Conservation (phyloP, 2,797 vertebrate genomes). For the Crypturellus tataupa region DNA sequence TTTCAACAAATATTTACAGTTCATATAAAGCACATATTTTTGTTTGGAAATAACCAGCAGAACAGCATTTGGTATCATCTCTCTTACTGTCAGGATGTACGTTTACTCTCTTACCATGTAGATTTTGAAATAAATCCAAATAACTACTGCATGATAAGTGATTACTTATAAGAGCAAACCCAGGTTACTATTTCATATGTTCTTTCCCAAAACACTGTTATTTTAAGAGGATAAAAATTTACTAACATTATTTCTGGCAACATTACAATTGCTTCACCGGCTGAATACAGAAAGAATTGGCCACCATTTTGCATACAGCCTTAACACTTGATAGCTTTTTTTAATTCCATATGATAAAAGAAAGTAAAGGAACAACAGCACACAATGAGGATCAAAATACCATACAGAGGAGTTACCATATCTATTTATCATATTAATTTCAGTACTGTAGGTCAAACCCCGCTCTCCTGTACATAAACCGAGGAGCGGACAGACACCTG, state of each 20-base stretch:
- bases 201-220: background rate
- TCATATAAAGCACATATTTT: conserved; percentile 7
- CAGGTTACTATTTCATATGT: conserved; percentile 13
- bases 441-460: background rate
- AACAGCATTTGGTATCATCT: background rate
- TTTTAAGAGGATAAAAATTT: background rate
- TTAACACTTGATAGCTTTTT: conserved; percentile 17
- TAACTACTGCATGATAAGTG: conserved; percentile 2
- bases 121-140: conserved; percentile 19
- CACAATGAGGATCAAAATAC: conserved; percentile 15
- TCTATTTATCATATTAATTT: background rate
- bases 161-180: background rate
- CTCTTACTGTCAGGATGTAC: background rate
- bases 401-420: background rate
- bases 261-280: background rate
- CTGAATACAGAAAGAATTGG: conserved; percentile 2
- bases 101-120: background rate
- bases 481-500: background rate
- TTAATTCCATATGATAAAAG: conserved; percentile 12
- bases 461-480: background rate
- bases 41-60: conserved; percentile 38
- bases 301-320: background rate
- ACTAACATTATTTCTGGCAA: background rate
- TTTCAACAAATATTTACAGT: conserved; percentile 63
- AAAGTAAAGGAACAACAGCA: conserved; percentile 23